Conservation (phyloP, 2,113 vertebrate genomes). For the Otus sunia region DNA sequence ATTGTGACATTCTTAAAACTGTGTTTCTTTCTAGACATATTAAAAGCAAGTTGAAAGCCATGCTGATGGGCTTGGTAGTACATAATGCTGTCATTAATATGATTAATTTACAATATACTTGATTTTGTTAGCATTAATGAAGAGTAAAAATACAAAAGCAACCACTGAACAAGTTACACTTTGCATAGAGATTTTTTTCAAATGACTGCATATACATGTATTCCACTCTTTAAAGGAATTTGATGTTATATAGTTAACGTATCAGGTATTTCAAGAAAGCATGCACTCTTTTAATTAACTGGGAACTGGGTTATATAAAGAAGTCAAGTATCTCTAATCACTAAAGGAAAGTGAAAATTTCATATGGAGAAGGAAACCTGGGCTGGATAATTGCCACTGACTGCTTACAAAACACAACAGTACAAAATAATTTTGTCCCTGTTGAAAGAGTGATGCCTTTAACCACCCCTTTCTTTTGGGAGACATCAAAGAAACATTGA, state of each 20-base stretch:
- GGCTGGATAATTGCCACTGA: neutral
- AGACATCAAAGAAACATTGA: neutral
- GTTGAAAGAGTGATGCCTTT: neutral
- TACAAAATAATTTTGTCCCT: neutral
- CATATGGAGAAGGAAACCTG: fast-evolving
- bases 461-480: neutral
- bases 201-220: neutral
- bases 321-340: neutral
- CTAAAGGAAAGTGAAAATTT: neutral
- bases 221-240: neutral
- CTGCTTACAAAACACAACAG: neutral
- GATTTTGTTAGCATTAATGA: neutral
- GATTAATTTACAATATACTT: neutral
- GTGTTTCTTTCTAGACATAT: neutral
- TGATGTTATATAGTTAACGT: neutral
- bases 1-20: neutral
- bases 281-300: neutral
- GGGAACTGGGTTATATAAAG: neutral
- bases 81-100: neutral
- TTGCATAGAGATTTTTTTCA: neutral
- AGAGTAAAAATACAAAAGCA: neutral
- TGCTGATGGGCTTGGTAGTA: neutral
- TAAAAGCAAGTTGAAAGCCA: neutral
- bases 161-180: neutral
- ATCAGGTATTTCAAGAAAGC: neutral